Percentiles rank a stretch among this genome's conserved stretches.
Evolutionary conservation across 2,797 vertebrate species (phyloP).

Genomic region (Dicrostonyx torquatus): DNA sequence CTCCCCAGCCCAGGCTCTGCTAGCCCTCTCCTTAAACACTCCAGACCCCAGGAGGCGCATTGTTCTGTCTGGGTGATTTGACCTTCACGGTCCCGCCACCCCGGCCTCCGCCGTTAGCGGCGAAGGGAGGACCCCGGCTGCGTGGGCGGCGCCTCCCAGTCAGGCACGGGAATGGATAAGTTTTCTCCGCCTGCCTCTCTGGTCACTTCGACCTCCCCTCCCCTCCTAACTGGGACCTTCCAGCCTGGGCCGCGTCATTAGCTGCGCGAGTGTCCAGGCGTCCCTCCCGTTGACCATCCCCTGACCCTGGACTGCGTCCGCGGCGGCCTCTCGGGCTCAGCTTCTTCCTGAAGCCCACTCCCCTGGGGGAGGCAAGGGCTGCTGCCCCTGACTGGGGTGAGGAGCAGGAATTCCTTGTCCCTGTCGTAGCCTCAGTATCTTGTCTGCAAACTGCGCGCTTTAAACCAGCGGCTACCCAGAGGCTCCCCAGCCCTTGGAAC

Average conservation of each 20-base stretch:
- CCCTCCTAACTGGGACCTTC: neutral
- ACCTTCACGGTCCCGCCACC: constrained; percentile 56
- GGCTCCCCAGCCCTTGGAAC: too few relatives aligned
- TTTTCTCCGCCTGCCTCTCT: constrained; percentile 31
- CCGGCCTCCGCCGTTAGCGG: neutral
- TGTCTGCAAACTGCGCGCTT: neutral
- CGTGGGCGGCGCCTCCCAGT: neutral
- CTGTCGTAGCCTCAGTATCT: constrained; percentile 53
- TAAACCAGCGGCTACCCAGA: neutral
- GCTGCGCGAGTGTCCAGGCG: neutral
- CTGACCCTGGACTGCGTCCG: neutral
- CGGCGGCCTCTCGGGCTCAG: neutral
- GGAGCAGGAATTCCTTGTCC: neutral
- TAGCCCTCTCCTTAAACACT: neutral
- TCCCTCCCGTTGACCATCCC: neutral
- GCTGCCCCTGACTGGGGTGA: neutral
- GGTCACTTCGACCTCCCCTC: neutral
- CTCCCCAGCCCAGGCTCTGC: neutral
- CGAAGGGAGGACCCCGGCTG: neutral
- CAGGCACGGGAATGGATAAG: constrained; percentile 6
- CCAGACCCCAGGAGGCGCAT: neutral
- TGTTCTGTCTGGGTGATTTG: constrained; percentile 16
- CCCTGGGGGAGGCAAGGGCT: neutral
- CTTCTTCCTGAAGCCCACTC: neutral
- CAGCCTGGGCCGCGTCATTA: neutral